Evolutionary conservation across 2,797 vertebrate species (phyloP).

Genomic region (Pteronotus mesoamericanus): DNA sequence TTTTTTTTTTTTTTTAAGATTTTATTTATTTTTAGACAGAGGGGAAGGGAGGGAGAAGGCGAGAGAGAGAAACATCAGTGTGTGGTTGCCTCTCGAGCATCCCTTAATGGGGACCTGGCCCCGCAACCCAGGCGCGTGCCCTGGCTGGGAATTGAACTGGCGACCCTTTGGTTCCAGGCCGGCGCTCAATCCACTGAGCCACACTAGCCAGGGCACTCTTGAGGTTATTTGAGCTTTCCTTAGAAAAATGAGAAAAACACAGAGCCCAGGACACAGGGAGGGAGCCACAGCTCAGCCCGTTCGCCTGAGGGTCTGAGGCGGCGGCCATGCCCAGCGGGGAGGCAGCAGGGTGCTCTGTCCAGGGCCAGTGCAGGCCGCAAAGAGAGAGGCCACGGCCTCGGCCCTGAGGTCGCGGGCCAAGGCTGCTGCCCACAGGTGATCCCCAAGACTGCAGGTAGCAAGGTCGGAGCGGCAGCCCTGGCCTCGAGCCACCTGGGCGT

Average conservation of each 20-base stretch:
- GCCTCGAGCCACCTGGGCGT: fast-evolving
- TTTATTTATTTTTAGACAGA: too few relatives aligned
- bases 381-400: background rate
- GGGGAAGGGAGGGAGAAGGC: too few relatives aligned
- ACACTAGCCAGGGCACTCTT: too few relatives aligned
- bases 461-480: background rate
- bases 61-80: too few relatives aligned
- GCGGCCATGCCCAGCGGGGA: fast-evolving
- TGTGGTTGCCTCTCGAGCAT: too few relatives aligned
- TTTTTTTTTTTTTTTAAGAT: too few relatives aligned
- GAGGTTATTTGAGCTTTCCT: background rate
- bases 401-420: fast-evolving
- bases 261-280: fast-evolving
- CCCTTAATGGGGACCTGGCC: too few relatives aligned
- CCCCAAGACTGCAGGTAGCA: background rate
- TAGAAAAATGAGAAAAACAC: background rate
- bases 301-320: background rate
- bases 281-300: fast-evolving
- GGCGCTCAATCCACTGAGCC: too few relatives aligned
- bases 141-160: too few relatives aligned
- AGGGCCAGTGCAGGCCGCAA: fast-evolving
- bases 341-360: background rate
- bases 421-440: background rate
- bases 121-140: too few relatives aligned
- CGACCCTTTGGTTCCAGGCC: too few relatives aligned